These are phyloP conservation scores for Sarotherodon lohbergeri DNA, from an alignment of 2,113 vertebrate species.

Conservation along the genomic window DNA sequence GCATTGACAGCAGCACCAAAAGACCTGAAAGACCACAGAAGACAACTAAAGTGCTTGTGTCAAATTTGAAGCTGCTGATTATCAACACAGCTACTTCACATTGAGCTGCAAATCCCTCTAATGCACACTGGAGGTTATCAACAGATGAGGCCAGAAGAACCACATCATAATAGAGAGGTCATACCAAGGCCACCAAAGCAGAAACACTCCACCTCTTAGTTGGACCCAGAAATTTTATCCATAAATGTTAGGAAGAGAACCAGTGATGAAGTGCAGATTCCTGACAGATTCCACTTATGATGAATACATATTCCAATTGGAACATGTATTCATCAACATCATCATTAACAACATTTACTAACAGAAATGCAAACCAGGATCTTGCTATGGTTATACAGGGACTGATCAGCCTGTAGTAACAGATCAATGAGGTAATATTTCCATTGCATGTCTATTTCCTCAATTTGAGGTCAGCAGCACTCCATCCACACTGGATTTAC, in stretches of 20 bases:
- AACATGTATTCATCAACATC: no score
- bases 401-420: rapidly evolving
- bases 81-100: rapidly evolving
- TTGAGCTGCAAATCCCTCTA: neutral
- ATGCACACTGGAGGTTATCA: rapidly evolving
- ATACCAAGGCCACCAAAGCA: neutral
- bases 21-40: neutral
- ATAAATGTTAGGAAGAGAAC: rapidly evolving
- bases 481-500: neutral
- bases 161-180: rapidly evolving
- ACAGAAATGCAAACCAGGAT: neutral
- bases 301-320: no score
- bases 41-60: rapidly evolving
- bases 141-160: neutral
- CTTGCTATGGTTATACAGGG: rapidly evolving
- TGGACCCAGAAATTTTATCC: rapidly evolving
- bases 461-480: neutral
- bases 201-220: rapidly evolving
- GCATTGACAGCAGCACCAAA: rapidly evolving
- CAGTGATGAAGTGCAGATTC: rapidly evolving
- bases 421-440: neutral
- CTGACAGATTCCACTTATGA: neutral
- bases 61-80: no score
- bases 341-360: rapidly evolving
- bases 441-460: rapidly evolving